phyloP scores from a whole-genome alignment of 2,113 vertebrate genomes.

The Neolamprologus ventralis region DNA sequence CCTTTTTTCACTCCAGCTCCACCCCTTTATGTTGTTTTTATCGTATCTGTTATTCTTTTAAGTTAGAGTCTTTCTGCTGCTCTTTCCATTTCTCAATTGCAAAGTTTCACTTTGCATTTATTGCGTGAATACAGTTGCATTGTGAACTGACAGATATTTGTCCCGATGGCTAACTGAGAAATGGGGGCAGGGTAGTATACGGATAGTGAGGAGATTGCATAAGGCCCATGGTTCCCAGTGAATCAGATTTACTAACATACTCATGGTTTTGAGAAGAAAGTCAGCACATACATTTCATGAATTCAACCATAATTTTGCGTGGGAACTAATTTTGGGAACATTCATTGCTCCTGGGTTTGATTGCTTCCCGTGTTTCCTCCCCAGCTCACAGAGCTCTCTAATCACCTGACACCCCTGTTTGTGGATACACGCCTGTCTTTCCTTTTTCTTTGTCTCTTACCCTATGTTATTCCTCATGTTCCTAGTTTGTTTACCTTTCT shows the following conservation, averaged over 20 bases:
- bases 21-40: background rate
- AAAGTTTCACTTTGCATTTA: background rate
- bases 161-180: background rate
- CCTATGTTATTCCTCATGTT: background rate
- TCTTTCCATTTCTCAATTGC: background rate
- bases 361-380: background rate
- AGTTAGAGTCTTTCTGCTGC: background rate
- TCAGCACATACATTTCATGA: background rate
- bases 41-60: background rate
- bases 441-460: background rate
- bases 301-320: background rate
- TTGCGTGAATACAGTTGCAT: background rate
- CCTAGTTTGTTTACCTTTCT: background rate
- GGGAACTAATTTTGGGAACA: background rate
- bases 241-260: background rate
- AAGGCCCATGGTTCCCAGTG: background rate
- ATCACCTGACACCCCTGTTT: background rate
- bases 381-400: background rate
- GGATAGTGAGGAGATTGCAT: background rate
- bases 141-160: background rate
- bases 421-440: background rate
- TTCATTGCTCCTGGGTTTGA: background rate
- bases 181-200: background rate
- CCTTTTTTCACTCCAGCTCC: background rate
- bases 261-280: background rate